Evolutionary conservation across 2,888 invertebrate genomes (phyloP), one percentile per base, ranked within the genome.

Genomic region (Napeogenes sylphis): DNA sequence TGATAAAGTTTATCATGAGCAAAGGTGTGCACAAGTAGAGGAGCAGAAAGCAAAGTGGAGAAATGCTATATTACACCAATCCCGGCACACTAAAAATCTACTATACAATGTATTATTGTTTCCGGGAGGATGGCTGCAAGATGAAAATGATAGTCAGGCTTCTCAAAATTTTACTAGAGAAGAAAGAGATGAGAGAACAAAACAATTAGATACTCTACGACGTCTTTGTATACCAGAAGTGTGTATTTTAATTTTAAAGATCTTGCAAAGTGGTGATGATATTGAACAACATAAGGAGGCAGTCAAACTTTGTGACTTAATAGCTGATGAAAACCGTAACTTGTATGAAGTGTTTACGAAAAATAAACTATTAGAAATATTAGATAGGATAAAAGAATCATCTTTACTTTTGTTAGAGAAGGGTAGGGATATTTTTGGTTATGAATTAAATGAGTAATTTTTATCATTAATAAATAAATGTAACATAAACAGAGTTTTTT

Each of bases 91-190:
- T 0, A 95, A 95, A 73, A 94, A 94, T 66, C 91, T 95, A 59
- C 89, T 98, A 6, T 97, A 95, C 83, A 97, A 98, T 83, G 95
- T 98, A 0, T 81, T 98, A 46, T 82, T 97, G 10, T 98, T 98
- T 79, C 96, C 97, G 3, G 95, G 96, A 72, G 97, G 98, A 4
- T 98, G 98, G 98, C 91, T 98, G 64, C 92, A 93, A 55, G 97
- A 97, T 79, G 91, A 93, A 14, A 91, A 83, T 69, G 91, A 91
- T 55, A 84, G 90, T 21, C 88, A 90, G 59, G 91, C 91, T 65
- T 91, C 91, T 0, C 71, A 75, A 5, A 87, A 85, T 33, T 89
- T 81, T 45, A 85, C 78, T 70, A 90, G 91, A 66, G 83, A 90
- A 62, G 91, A 92, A 58, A 83, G 82, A 54, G 71, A 82, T 30